Evolutionary conservation across 2,888 invertebrate species (phyloP).

Genomic region (Melieria picta): DNA sequence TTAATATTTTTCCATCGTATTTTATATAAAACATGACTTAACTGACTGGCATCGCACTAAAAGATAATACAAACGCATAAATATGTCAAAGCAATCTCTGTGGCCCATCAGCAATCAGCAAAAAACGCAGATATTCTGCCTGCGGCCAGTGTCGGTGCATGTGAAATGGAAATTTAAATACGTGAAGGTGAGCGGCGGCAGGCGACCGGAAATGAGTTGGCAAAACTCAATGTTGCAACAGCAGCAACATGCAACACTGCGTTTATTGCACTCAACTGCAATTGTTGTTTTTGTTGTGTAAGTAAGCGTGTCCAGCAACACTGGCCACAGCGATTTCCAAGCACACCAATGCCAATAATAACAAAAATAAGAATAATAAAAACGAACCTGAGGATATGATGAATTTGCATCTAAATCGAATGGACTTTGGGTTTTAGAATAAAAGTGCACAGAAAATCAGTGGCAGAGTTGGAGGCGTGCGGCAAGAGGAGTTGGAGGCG

Average conservation of each 20-base stretch:
- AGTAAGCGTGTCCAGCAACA: neutral
- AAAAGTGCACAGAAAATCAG: slow-evolving; percentile 30
- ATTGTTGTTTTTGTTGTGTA: neutral
- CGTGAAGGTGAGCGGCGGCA: slow-evolving; percentile 25
- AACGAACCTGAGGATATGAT: slow-evolving; percentile 51
- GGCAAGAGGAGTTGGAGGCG: neutral
- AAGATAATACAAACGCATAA: too few relatives aligned
- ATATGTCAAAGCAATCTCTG: too few relatives aligned
- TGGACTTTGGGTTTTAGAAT: slow-evolving; percentile 42
- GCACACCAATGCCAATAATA: neutral
- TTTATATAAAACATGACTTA: too few relatives aligned
- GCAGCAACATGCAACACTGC: too few relatives aligned
- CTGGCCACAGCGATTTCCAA: neutral
- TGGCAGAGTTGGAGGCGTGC: slow-evolving; percentile 22
- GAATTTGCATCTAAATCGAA: slow-evolving; percentile 67
- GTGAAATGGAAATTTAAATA: slow-evolving; percentile 42
- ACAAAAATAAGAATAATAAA: slow-evolving; percentile 9
- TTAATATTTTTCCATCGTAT: too few relatives aligned
- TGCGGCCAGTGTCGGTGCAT: slow-evolving; percentile 38
- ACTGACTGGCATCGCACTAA: too few relatives aligned
- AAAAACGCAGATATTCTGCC: too few relatives aligned
- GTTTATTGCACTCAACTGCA: too few relatives aligned
- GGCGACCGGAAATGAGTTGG: slow-evolving; percentile 15
- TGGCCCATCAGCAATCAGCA: too few relatives aligned
- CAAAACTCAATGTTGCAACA: neutral